Evolutionary conservation across 2,113 vertebrate genomes (phyloP), one percentile per base, ranked within the genome.

Genomic region (Colinus virginianus): DNA sequence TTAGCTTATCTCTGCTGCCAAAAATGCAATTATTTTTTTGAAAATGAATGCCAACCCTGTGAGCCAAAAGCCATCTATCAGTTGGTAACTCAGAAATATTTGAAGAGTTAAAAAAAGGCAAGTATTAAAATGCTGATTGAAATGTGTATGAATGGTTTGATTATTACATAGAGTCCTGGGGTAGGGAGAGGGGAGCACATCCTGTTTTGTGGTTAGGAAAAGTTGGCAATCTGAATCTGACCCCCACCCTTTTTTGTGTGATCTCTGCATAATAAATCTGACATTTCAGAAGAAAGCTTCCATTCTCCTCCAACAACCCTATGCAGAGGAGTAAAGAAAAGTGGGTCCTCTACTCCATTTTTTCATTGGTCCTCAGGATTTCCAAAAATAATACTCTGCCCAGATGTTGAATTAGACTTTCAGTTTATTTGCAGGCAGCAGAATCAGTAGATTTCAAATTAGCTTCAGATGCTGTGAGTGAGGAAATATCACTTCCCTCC

Each of bases 301-400:
- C 87, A 69, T 95, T 96, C 80, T 88, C 22, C 71, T 94, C 68
- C 83, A 93, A 72, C 16, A 96, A 85, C 61, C 78, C 66, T 69
- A 40, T 53, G 64, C 59, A 83, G 79, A 76, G 72, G 42, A 93
- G 74, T 72, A 82, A 87, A 82, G 88, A 93, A 90, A 92, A 77
- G 62, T 74, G 74, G 71, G 81, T 92, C 78, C 68, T 93, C 75
- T 63, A 64, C 74, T 85, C 63, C 56, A 45, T 59, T 93, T 95
- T 92, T 90, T 79, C 70, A 84, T 67, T 68, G 49, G 82, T 88
- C 76, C 89, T 79, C 48, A 42, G 14, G 79, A 94, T 75, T 96
- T 98, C 97, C 97, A 97, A 97, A 97, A 97, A 96, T 96, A 97
- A 97, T 93, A 96, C 76, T n/a, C 55, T 56, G 38, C 56, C 75